phyloP scores from a whole-genome alignment of 2,113 vertebrate species.

The Peromyscus maniculatus region DNA sequence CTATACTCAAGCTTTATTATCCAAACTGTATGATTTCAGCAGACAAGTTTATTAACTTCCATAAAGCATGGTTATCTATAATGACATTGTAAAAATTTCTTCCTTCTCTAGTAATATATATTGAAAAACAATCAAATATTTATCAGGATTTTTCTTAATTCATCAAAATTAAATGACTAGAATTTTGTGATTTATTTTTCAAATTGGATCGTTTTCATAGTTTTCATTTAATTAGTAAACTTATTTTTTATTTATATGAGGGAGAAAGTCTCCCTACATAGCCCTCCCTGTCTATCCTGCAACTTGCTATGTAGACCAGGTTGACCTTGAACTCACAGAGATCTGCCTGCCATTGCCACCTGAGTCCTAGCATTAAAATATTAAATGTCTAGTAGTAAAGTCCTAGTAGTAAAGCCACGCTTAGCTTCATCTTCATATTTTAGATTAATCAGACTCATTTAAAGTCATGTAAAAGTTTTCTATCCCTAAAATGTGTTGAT shows the following conservation, averaged over 20 bases:
- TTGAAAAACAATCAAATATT: slow-evolving; percentile 27
- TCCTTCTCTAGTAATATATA: slow-evolving; percentile 5
- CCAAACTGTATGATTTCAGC: neutral
- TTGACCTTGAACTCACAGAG: neutral
- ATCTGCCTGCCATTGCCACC: neutral
- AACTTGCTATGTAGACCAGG: neutral
- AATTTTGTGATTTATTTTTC: neutral
- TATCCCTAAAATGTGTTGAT: slow-evolving; percentile 23
- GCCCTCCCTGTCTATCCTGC: neutral
- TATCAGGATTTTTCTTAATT: slow-evolving; percentile 34
- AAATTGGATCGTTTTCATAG: neutral
- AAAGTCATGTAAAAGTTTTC: slow-evolving; percentile 40
- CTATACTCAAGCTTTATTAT: neutral
- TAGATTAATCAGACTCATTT: slow-evolving; percentile 6
- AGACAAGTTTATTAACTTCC: slow-evolving; percentile 9
- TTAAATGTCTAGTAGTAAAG: no score
- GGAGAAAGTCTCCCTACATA: neutral
- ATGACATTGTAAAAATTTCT: neutral
- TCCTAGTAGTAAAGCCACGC: neutral
- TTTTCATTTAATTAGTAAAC: neutral
- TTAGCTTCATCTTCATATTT: neutral
- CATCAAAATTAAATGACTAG: slow-evolving; percentile 48
- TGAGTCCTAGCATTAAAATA: neutral
- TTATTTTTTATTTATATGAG: neutral
- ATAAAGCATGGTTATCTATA: neutral